Base-by-base conservation (phyloP, 2,113 vertebrate species). In the Montifringilla adamsi region DNA sequence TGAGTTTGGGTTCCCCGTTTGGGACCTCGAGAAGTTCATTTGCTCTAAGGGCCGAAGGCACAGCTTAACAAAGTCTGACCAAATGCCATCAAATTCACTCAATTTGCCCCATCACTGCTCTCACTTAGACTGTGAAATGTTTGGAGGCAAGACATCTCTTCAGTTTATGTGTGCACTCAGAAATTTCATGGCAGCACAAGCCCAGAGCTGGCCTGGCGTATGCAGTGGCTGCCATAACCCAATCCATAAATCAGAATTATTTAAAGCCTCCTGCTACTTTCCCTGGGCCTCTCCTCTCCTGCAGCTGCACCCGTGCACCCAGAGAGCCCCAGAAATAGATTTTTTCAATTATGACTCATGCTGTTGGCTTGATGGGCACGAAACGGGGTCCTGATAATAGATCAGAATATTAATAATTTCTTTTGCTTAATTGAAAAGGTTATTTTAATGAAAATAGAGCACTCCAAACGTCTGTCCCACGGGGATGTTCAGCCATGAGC, bases 41-140 rank as follows among this genome's bases (percentile, higher is more conserved):
- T 62, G 60, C 26, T 62, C 19, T 19, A 15, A 15, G 69, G 46
- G 46, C 53, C 46, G 53, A 11, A 37, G 60, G 53, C 63, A 30
- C n/a, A 55, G 47, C 39, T 46, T 15, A n/a, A 5, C 62, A 68
- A 55, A 55, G 55, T 55, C 33, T 43, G 63, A 22, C 35, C 35
- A 69, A 62, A 27, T 16, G 15, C 3, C 52, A 35, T 19, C 70
- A 43, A 41, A 69, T 6, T 8, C 63, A 4, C 70, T 23, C 35
- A 3, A 1, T 41, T 22, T 31, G 41, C 55, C 79, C 49, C 79
- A 13, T 13, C 55, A 3, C 47, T 55, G 87, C 6, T 19, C 35
- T 4, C 63, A 27, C 41, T 49, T 0, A 1, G 63, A 1, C 3
- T 41, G 70, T 31, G 15, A 55, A 68, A 35, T 3, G 1, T 9